Evolutionary conservation across 2,113 vertebrate species (phyloP).

Genomic region (Hystrix cristata): DNA sequence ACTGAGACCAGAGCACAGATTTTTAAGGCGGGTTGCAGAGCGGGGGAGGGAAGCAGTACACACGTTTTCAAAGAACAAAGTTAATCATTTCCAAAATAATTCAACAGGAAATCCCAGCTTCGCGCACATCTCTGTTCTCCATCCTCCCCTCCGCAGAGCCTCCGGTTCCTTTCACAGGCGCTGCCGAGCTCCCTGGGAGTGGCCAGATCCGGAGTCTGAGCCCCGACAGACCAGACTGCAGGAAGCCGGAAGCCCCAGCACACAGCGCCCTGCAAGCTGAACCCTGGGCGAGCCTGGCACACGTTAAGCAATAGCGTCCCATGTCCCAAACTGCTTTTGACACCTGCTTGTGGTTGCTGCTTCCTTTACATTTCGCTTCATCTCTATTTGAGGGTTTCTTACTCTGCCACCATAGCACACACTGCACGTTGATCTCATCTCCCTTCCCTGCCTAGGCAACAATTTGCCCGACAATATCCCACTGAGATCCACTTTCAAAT

Average conservation of each 20-base stretch:
- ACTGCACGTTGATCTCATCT: neutral
- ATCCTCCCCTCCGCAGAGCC: neutral
- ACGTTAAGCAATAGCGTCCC: neutral
- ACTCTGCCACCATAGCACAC: neutral
- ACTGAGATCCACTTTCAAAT: neutral
- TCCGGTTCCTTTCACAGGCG: neutral
- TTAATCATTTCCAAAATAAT: slow-evolving; percentile 24
- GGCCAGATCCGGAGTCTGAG: neutral
- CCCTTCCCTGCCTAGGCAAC: neutral
- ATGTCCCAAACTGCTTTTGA: neutral
- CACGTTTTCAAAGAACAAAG: slow-evolving; percentile 37
- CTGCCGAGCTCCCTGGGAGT: neutral
- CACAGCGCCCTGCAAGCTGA: neutral
- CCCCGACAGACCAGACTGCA: neutral
- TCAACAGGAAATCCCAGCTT: neutral
- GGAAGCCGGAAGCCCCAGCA: neutral
- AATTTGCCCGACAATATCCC: neutral
- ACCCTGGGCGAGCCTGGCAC: neutral
- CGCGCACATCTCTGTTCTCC: neutral
- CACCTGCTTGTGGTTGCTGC: neutral
- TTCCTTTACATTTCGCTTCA: neutral
- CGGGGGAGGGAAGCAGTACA: neutral
- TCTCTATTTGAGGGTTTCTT: neutral
- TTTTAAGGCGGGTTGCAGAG: neutral
- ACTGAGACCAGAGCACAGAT: neutral